Evolutionary conservation across 1,140 invertebrate genomes (phyloP).

Genomic region (Caenorhabditis inopinata): DNA sequence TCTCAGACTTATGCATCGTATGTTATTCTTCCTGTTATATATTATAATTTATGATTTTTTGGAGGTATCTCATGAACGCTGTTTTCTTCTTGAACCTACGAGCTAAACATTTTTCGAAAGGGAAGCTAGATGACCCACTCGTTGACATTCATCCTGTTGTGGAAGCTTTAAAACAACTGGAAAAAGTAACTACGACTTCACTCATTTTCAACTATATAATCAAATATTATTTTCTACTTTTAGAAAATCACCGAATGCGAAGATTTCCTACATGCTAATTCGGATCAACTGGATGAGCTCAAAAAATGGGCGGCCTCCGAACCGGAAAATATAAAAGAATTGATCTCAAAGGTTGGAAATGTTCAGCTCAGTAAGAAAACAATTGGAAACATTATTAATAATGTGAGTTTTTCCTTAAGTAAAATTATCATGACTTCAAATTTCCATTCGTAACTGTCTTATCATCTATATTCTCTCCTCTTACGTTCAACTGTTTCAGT

Average conservation of each 20-base stretch:
- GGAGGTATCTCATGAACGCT: constrained; percentile 36
- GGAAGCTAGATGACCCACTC: constrained; percentile 9
- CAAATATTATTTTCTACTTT: not conserved
- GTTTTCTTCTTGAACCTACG: not conserved
- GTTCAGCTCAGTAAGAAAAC: not conserved
- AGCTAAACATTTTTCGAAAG: not conserved
- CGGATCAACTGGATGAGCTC: constrained; percentile 33
- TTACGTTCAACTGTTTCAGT: too few species aligned
- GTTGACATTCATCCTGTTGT: constrained; percentile 28
- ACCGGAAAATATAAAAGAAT: constrained; percentile 1
- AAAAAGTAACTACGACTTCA: not conserved
- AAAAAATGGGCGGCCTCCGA: constrained; percentile 4
- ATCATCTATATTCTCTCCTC: too few species aligned
- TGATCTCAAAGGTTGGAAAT: not conserved
- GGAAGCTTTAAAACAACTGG: constrained; percentile 4
- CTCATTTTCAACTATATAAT: not conserved
- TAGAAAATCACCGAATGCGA: constrained; percentile 35
- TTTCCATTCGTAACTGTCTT: too few species aligned
- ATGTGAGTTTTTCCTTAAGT: constrained; percentile 2
- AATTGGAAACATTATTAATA: not conserved
- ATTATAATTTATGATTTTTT: not conserved
- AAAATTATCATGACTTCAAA: too few species aligned
- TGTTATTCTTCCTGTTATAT: not conserved
- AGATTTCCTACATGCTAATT: constrained; percentile 25
- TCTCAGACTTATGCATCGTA: constrained; percentile 35